Base-by-base conservation (phyloP, 1,140 invertebrate genomes). In the Antheraea mylitta region DNA sequence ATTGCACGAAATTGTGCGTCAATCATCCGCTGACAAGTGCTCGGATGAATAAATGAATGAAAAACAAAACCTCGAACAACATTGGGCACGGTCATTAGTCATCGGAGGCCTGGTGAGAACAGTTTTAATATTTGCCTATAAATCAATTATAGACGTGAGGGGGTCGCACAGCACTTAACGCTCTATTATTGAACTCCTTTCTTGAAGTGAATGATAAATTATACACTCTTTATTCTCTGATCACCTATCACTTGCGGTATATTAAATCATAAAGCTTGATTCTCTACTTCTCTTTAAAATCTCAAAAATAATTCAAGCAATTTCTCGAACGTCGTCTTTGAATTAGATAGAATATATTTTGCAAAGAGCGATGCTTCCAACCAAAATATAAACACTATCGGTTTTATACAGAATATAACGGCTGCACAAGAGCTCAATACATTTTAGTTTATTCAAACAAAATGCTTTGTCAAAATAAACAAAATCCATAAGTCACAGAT, bases 111-210 rank as follows among this genome's bases (percentile, higher is more conserved):
- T 76, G 80, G 83, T 82, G 86, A 85, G 83, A 89, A 87, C 84
- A 85, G 82, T 84, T 85, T 84, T 89, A 87, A 86, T 89, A 89
- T 89, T 89, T 86, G 81, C 83, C 84, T 88, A 88, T 86, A 88
- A 88, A 88, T 86, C 84, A 88, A 86, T 88, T 86, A 88, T 74
- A 64, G 78, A 77, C 83, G 78, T 81, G 82, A 78, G 76, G 76
- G 75, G 79, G 74, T 78, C 72, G 72, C 67, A 60, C 58, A 69
- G 69, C 77, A 75, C 77, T 85, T 81, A 80, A 75, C 80, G 82
- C 81, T 85, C 79, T 85, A 77, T 83, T 85, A 82, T 83, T 81
- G 77, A 77, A 71, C 71, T 80, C 76, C 76, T 86, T 85, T 86
- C 83, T 86, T 86, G 76, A 66, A 69, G 65, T 68, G 68, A 64